Conservation (phyloP, 1,140 invertebrate species). For the Acromyrmex charruanus region DNA sequence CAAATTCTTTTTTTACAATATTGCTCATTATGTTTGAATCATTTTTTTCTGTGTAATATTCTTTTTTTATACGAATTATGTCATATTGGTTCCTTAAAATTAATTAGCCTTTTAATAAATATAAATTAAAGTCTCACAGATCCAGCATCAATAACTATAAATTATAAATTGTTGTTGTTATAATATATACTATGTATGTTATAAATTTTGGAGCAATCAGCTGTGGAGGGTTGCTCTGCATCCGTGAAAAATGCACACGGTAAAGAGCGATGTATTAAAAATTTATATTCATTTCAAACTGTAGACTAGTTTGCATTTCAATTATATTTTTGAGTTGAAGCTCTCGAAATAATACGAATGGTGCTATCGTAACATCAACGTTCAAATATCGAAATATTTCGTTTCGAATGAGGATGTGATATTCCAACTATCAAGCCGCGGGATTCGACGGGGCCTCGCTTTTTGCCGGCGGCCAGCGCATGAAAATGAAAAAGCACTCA, state of each 20-base stretch:
- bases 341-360: background rate
- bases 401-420: conserved; percentile 13
- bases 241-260: background rate
- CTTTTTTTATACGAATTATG: no score
- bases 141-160: no score
- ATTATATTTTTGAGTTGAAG: background rate
- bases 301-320: background rate
- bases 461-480: conserved; percentile 44
- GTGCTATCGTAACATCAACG: background rate
- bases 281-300: background rate
- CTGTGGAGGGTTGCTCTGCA: background rate
- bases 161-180: no score
- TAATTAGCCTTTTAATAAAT: no score
- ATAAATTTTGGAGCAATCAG: no score
- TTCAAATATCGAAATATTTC: background rate
- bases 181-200: no score
- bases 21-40: no score
- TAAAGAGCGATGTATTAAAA: background rate
- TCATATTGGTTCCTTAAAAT: no score
- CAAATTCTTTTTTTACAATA: no score
- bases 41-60: no score
- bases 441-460: conserved; percentile 5
- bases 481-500: conserved; percentile 62
- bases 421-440: conserved; percentile 1
- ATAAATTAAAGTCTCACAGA: no score